phyloP scores from a whole-genome alignment of 2,888 invertebrate species.

The Xanthorhoe designata region DNA sequence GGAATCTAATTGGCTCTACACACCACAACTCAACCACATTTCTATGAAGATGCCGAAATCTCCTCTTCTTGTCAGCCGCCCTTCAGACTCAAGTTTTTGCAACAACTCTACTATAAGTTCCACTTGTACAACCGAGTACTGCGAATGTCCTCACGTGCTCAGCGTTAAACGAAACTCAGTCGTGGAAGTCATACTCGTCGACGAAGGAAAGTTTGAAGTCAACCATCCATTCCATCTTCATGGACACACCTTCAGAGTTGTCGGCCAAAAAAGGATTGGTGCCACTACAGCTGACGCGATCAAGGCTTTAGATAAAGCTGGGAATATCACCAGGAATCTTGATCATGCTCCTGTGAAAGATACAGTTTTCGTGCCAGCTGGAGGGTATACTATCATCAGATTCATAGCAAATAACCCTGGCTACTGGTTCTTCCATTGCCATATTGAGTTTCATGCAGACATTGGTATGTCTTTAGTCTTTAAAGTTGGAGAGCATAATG shows the following conservation, averaged over 20 bases:
- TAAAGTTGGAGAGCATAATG: slow-evolving; percentile 92
- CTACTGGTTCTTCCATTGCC: slow-evolving; percentile 96
- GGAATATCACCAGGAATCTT: slow-evolving; percentile 89
- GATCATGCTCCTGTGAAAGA: slow-evolving; percentile 92
- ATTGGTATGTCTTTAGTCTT: slow-evolving; percentile 95
- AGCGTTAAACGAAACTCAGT: slow-evolving; percentile 89
- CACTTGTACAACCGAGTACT: slow-evolving; percentile 89
- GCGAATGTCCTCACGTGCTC: slow-evolving; percentile 93
- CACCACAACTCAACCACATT: slow-evolving; percentile 95
- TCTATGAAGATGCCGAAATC: slow-evolving; percentile 91
- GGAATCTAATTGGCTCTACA: slow-evolving; percentile 86
- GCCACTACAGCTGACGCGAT: slow-evolving; percentile 88
- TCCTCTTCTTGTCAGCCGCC: slow-evolving; percentile 88
- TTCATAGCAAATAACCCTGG: slow-evolving; percentile 95
- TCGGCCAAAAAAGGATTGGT: slow-evolving; percentile 91
- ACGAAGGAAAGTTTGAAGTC: slow-evolving; percentile 93
- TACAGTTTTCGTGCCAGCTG: slow-evolving; percentile 95
- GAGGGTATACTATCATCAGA: slow-evolving; percentile 94
- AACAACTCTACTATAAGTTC: slow-evolving; percentile 89
- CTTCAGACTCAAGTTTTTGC: slow-evolving; percentile 89
- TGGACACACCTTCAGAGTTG: slow-evolving; percentile 92
- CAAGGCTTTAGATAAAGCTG: slow-evolving; percentile 88
- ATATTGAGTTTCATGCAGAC: slow-evolving; percentile 96
- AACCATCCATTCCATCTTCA: slow-evolving; percentile 96
- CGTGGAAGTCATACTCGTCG: slow-evolving; percentile 93